Evolutionary conservation across 2,888 invertebrate genomes (phyloP).

Genomic region (Morinoia aosen): DNA sequence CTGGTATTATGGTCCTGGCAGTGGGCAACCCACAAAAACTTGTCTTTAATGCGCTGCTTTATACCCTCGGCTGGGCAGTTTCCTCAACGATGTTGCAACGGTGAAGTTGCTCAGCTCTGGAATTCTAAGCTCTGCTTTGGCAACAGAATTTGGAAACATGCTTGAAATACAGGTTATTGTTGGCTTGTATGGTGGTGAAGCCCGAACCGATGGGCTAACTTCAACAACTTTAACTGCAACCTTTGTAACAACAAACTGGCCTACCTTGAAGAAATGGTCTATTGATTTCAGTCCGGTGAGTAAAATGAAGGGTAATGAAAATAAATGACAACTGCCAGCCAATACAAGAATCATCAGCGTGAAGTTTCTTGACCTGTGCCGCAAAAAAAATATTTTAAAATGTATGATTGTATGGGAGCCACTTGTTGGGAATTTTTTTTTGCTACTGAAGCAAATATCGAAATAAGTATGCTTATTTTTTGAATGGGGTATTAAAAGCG

Average conservation of each 20-base stretch:
- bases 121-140: not conserved
- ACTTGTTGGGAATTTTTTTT: not conserved
- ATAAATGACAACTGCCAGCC: not conserved
- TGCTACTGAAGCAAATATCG: too few species aligned
- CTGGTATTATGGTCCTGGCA: conserved; percentile 1
- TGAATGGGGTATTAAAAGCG: too few species aligned
- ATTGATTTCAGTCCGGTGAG: not conserved
- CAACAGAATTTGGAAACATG: not conserved
- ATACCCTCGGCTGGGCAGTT: not conserved
- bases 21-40: not conserved
- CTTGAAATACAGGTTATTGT: not conserved
- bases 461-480: too few species aligned
- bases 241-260: not conserved
- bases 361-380: not conserved
- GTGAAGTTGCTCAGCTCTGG: not conserved
- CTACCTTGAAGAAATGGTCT: not conserved
- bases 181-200: not conserved
- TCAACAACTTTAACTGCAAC: not conserved
- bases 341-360: not conserved
- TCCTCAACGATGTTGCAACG: not conserved
- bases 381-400: not conserved
- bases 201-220: not conserved
- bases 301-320: not conserved
- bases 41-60: not conserved
- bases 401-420: not conserved